Evolutionary conservation across 1,140 invertebrate species (phyloP), one percentile per base, ranked within the genome.

Genomic region (Ectropis grisescens): DNA sequence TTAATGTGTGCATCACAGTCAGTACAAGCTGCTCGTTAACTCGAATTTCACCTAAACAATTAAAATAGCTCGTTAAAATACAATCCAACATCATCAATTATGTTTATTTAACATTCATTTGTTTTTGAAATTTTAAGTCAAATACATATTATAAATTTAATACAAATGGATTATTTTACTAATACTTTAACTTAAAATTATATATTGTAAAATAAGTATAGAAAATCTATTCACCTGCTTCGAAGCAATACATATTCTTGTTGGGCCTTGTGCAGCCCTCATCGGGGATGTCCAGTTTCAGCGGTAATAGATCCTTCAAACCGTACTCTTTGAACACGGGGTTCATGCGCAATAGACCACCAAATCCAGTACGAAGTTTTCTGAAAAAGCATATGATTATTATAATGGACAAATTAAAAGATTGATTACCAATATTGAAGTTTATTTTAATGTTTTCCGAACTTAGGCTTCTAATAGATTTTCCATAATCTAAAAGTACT

Each of bases 1-100:
- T 91, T 1, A 97, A 64, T 0, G 94, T 96, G 71, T 96, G 94
- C 90, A 96, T 93, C 43, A 93, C 94, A 1, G 93, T 91, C 11
- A 97, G 78, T 0, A 96, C 92, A 37, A 97, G 71, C 59, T 97
- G 95, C 65, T 98, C 95, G 66, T 96, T 97, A 2, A 97, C 95
- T 58, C 96, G 86, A 62, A 96, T 94, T 82, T 98, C 96, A 59
- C 95, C 92, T 91, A 56, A 8, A 55, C n/a, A n/a, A n/a, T n/a
- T n/a, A n/a, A 47, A n/a, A n/a, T n/a, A n/a, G n/a, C n/a, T n/a
- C n/a, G n/a, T n/a, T n/a, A n/a, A n/a, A n/a, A n/a, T n/a, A n/a
- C n/a, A n/a, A n/a, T n/a, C n/a, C n/a, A n/a, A n/a, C n/a, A n/a
- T n/a, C n/a, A n/a, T n/a, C n/a, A n/a, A n/a, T n/a, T n/a, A n/a